Percentiles rank a stretch among this genome's conserved stretches.
These are phyloP conservation scores for Falco naumanni DNA, from an alignment of 2,797 vertebrate species.

Conservation along the genomic window DNA sequence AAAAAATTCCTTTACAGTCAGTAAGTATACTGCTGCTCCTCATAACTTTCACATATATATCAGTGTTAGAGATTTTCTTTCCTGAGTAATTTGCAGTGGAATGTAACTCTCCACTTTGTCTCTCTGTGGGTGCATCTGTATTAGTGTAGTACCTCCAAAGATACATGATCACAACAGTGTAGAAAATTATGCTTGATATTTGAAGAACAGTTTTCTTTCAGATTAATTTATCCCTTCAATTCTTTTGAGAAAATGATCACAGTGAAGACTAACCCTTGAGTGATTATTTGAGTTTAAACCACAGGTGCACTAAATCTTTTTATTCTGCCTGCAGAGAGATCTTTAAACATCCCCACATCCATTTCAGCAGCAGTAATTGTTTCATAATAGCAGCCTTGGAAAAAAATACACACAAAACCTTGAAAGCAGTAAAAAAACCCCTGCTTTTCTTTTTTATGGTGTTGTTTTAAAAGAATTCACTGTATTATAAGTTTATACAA, in stretches of 20 bases:
- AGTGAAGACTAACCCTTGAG: constrained; percentile 8
- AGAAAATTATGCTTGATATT: constrained; percentile 11
- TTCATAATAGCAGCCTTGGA: constrained; percentile 17
- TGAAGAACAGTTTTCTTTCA: constrained; percentile 40
- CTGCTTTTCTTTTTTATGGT: not conserved
- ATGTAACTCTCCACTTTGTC: not conserved
- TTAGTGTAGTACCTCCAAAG: not conserved
- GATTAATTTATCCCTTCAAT: constrained; percentile 28
- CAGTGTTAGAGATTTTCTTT: not conserved
- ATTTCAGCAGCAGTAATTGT: constrained; percentile 32
- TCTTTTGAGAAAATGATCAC: constrained; percentile 19
- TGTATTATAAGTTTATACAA: not conserved
- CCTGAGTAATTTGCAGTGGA: not conserved
- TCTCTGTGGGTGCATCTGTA: not conserved
- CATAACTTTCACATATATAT: not conserved
- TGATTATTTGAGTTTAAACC: constrained; percentile 16
- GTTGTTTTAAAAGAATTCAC: not conserved
- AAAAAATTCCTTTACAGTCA: not conserved
- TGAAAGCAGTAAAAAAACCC: not conserved
- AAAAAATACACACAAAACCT: not conserved
- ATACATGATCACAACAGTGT: not conserved
- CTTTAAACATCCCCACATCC: not conserved
- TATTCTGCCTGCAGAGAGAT: constrained; percentile 12
- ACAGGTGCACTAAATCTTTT: constrained; percentile 41
- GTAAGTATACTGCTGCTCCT: not conserved